These are phyloP conservation scores for Castor canadensis DNA, from an alignment of 2,113 vertebrate species.

Conservation along the genomic window DNA sequence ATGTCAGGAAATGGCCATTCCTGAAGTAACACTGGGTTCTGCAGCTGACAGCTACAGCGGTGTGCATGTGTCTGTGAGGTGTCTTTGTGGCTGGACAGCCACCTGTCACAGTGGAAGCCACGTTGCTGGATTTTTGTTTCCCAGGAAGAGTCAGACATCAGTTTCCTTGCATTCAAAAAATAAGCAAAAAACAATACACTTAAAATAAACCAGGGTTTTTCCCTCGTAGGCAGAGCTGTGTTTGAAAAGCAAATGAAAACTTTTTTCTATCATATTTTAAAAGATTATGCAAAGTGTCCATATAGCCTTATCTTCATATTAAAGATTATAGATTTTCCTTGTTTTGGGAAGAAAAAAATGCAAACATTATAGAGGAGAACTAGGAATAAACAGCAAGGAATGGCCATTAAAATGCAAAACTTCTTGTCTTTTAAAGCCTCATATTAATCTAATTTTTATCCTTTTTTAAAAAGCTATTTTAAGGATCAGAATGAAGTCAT, in stretches of 20 bases:
- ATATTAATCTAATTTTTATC: too few species aligned
- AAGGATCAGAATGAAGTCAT: background rate
- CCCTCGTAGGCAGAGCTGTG: too few species aligned
- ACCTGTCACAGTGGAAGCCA: constrained; percentile 88
- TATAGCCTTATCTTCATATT: constrained; percentile 91
- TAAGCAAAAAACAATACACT: constrained; percentile 79
- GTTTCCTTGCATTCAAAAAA: constrained; percentile 92
- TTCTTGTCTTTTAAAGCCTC: background rate
- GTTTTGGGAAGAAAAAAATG: constrained; percentile 87
- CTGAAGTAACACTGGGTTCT: constrained; percentile 91
- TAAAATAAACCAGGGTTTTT: too few species aligned
- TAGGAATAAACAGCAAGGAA: background rate
- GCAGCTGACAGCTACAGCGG: constrained; percentile 90
- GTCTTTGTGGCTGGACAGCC: constrained; percentile 89
- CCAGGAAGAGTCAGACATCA: constrained; percentile 90
- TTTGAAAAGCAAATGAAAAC: constrained; percentile 89
- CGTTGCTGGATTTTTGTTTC: constrained; percentile 89
- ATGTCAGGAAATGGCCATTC: constrained; percentile 90
- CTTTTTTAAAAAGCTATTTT: background rate
- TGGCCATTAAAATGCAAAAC: background rate
- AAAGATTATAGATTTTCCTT: constrained; percentile 90
- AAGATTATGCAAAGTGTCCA: constrained; percentile 92
- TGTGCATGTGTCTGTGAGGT: constrained; percentile 88
- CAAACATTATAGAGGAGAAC: too few species aligned
- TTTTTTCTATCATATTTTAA: constrained; percentile 87